These are phyloP conservation scores for Axis porcinus DNA, from an alignment of 2,113 vertebrate species.

Conservation along the genomic window DNA sequence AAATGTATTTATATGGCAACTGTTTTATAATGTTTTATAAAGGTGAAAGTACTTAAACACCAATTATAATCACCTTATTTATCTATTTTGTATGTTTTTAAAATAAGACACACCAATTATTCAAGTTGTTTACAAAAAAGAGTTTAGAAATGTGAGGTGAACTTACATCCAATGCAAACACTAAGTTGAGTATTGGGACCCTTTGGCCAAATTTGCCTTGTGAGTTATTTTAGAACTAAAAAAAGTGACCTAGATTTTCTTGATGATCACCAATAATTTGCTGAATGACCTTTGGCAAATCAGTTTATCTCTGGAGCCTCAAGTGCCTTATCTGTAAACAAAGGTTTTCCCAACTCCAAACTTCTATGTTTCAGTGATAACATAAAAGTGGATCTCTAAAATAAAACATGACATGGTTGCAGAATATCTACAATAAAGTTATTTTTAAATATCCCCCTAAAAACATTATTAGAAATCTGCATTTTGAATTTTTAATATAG, in stretches of 20 bases:
- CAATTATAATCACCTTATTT: not conserved
- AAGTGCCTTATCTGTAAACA: not conserved
- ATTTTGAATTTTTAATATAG: constrained; percentile 13
- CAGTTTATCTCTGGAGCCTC: not conserved
- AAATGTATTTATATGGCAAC: not conserved
- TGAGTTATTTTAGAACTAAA: not conserved
- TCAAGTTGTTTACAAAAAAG: constrained; percentile 12
- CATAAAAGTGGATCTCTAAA: constrained; percentile 7
- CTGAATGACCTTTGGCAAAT: not conserved
- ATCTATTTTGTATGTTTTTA: not conserved
- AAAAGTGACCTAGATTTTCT: not conserved
- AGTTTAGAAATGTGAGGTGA: not conserved
- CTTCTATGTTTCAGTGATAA: not conserved
- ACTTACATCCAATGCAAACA: not conserved
- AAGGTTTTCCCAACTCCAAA: constrained; percentile 15
- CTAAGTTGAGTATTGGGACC: not conserved
- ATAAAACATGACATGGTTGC: constrained; percentile 5
- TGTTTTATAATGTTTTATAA: constrained; percentile 8
- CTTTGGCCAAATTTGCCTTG: not conserved
- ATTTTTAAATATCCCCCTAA: not conserved
- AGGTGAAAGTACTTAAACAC: not conserved
- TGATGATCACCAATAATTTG: not conserved
- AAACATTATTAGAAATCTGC: not conserved
- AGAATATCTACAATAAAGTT: not conserved
- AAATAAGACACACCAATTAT: not conserved